Conservation (phyloP, 2,888 invertebrate species). For the Callyntrura guangdongensis region DNA sequence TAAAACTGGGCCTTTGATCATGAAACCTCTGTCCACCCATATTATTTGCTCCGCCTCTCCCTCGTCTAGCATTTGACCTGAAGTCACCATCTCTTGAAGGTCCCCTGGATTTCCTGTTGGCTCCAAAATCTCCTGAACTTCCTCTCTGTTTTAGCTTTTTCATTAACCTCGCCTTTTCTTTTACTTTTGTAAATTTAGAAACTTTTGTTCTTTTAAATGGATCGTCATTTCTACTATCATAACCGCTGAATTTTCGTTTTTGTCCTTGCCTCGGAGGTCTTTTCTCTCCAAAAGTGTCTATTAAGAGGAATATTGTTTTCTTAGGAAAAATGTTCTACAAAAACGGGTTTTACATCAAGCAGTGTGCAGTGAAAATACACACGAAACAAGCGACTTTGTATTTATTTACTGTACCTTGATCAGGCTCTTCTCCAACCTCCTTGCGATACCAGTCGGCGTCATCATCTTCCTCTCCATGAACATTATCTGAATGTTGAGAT, state of each 20-base stretch:
- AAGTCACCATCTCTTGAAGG: background rate
- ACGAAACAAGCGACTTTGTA: too few relatives aligned
- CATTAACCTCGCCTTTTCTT: constrained; percentile 81
- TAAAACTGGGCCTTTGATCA: background rate
- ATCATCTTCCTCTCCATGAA: constrained; percentile 88
- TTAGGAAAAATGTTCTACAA: too few relatives aligned
- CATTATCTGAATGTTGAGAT: constrained; percentile 58
- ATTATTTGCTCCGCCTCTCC: background rate
- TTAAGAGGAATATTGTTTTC: background rate
- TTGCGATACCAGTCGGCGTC: constrained; percentile 94
- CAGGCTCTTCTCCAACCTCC: constrained; percentile 96
- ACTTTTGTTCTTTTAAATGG: constrained; percentile 68
- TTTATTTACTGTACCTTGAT: constrained; percentile 89
- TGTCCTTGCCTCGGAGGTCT: constrained; percentile 21
- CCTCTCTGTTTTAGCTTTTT: constrained; percentile 75
- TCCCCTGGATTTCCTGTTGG: background rate
- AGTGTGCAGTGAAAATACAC: too few relatives aligned
- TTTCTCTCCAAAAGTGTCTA: constrained; percentile 67
- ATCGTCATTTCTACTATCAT: constrained; percentile 27
- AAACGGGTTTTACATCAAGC: too few relatives aligned
- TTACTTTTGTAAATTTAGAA: constrained; percentile 81
- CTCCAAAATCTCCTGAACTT: background rate
- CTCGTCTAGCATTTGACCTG: constrained; percentile 15
- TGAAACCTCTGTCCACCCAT: background rate
- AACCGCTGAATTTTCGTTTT: constrained; percentile 46